phyloP scores from a whole-genome alignment of 2,888 invertebrate species.

The Helicoverpa assulta region DNA sequence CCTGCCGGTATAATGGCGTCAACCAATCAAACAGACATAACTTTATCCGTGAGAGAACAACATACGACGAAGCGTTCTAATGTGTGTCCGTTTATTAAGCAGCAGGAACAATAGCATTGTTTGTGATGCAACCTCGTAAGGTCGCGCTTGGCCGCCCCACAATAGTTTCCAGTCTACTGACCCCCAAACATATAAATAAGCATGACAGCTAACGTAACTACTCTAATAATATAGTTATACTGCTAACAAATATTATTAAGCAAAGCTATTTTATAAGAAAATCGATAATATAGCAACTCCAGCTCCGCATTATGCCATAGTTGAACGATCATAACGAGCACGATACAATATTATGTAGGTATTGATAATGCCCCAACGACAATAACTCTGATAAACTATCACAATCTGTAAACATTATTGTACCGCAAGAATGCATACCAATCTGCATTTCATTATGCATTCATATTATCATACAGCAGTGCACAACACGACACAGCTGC shows the following conservation, averaged over 20 bases:
- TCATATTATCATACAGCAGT: slow-evolving; percentile 66
- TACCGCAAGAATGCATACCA: slow-evolving; percentile 14
- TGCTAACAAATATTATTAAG: slow-evolving; percentile 2
- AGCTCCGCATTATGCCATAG: neutral
- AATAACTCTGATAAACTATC: slow-evolving; percentile 26
- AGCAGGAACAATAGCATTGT: slow-evolving; percentile 64
- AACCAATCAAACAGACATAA: slow-evolving; percentile 18
- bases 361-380: slow-evolving; percentile 16
- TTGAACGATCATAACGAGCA: neutral
- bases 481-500: slow-evolving; percentile 63
- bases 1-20: neutral
- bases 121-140: slow-evolving; percentile 63
- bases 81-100: slow-evolving; percentile 51
- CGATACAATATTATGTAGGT: neutral
- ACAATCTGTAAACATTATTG: slow-evolving; percentile 20
- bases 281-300: neutral
- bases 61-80: slow-evolving; percentile 16
- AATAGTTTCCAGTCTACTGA: slow-evolving; percentile 73
- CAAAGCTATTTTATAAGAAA: slow-evolving; percentile 8
- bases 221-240: slow-evolving; percentile 13
- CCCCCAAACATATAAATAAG: slow-evolving; percentile 55
- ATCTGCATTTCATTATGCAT: slow-evolving; percentile 27
- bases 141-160: slow-evolving; percentile 67
- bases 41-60: slow-evolving; percentile 1
- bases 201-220: slow-evolving; percentile 30